Evolutionary conservation across 2,888 invertebrate species (phyloP).

Genomic region (Uropetala carovei): DNA sequence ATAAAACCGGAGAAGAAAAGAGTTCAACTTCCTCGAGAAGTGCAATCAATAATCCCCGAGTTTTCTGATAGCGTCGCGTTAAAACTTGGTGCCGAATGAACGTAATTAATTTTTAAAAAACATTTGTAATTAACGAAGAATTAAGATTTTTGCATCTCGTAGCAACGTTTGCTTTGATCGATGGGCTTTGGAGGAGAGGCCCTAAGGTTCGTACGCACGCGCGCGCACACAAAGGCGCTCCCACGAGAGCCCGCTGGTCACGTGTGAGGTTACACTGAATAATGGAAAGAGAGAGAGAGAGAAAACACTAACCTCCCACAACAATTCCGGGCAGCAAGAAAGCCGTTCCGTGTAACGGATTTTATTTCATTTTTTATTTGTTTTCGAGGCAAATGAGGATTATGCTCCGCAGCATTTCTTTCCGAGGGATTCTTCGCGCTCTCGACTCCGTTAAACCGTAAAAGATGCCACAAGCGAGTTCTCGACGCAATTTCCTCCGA

Average conservation of each 20-base stretch:
- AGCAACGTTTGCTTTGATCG: too few species aligned
- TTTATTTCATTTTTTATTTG: background rate
- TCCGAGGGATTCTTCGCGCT: background rate
- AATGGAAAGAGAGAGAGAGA: background rate
- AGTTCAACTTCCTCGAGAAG: too few species aligned
- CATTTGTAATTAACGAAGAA: too few species aligned
- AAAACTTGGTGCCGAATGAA: too few species aligned
- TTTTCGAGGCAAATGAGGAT: background rate
- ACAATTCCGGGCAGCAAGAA: background rate
- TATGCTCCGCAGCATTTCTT: background rate
- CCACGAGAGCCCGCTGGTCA: background rate
- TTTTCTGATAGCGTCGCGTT: too few species aligned
- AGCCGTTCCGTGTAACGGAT: background rate
- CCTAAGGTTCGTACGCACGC: background rate
- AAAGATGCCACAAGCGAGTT: background rate
- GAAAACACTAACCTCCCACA: background rate
- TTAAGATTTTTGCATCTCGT: too few species aligned
- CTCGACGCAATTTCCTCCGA: background rate
- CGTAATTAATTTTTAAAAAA: too few species aligned
- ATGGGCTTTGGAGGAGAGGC: too few species aligned
- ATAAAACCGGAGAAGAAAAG: too few species aligned
- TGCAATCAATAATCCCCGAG: too few species aligned
- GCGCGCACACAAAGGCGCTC: background rate
- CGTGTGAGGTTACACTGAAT: background rate
- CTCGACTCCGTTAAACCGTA: background rate